Percentiles rank a stretch among this genome's conserved stretches.
Conservation (phyloP, 2,113 vertebrate species). For the Scomber scombrus region DNA sequence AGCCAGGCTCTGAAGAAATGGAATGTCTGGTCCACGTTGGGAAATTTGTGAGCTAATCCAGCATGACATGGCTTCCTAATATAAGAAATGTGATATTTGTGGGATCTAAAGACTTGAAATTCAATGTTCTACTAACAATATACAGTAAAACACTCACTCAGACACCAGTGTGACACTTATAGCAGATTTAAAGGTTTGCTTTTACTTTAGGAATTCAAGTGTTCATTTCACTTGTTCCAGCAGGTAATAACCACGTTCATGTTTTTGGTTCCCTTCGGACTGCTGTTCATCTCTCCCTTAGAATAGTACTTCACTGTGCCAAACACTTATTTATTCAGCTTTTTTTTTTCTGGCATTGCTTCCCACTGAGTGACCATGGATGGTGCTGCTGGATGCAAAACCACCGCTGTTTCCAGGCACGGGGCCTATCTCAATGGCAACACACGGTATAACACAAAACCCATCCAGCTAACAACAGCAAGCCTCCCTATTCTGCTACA, state of each 20-base stretch:
- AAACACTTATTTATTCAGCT: slow-evolving; percentile 61
- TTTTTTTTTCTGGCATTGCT: slow-evolving; percentile 60
- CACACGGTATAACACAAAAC: slow-evolving; percentile 61
- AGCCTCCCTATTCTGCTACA: slow-evolving; percentile 49
- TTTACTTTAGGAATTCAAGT: slow-evolving; percentile 6
- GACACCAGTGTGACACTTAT: neutral
- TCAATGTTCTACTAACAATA: slow-evolving; percentile 37
- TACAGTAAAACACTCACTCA: neutral
- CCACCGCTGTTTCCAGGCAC: slow-evolving; percentile 60
- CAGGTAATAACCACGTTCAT: slow-evolving; percentile 11
- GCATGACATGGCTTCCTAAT: slow-evolving; percentile 40
- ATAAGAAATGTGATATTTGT: slow-evolving; percentile 44
- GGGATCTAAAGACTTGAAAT: slow-evolving; percentile 32
- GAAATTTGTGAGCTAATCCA: slow-evolving; percentile 58
- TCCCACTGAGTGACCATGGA: slow-evolving; percentile 46
- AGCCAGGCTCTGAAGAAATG: slow-evolving; percentile 35
- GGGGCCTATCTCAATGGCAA: slow-evolving; percentile 72
- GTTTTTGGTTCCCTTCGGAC: slow-evolving; percentile 18
- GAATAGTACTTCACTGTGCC: slow-evolving; percentile 42
- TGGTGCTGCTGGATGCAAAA: slow-evolving; percentile 59
- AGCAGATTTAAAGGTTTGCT: neutral
- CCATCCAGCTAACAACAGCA: slow-evolving; percentile 69
- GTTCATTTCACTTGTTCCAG: neutral
- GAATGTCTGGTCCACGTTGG: slow-evolving; percentile 47
- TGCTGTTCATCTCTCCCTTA: slow-evolving; percentile 26